Conservation (phyloP, 2,888 invertebrate species). For the Mythimna lalbum region DNA sequence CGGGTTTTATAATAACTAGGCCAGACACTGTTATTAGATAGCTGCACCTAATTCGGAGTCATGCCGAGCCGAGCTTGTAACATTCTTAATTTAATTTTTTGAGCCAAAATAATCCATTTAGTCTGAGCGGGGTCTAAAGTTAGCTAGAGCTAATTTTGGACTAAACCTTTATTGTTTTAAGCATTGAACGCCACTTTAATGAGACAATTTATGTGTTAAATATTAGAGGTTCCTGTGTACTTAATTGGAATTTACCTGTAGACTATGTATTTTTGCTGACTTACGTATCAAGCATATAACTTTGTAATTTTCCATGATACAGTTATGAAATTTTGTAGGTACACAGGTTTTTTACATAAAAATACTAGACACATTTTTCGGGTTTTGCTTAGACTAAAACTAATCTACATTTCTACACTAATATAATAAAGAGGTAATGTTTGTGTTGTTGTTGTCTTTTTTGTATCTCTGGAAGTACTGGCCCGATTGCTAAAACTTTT, state of each 20-base stretch:
- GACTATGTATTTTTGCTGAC: too few relatives aligned
- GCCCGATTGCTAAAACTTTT: too few relatives aligned
- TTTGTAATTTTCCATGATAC: too few relatives aligned
- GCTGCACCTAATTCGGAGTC: slow-evolving; percentile 30
- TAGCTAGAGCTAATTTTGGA: neutral
- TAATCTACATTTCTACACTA: too few relatives aligned
- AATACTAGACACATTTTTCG: too few relatives aligned
- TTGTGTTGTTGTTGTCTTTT: too few relatives aligned
- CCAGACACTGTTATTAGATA: slow-evolving; percentile 34
- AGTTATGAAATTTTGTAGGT: too few relatives aligned
- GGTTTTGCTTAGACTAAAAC: too few relatives aligned
- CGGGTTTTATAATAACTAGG: slow-evolving; percentile 41
- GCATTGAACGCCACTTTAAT: neutral
- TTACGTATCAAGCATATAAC: too few relatives aligned
- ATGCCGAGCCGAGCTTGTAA: slow-evolving; percentile 19
- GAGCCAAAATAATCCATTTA: slow-evolving; percentile 17
- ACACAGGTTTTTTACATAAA: too few relatives aligned
- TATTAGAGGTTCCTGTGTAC: neutral
- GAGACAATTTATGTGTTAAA: neutral
- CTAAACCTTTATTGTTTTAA: slow-evolving; percentile 12
- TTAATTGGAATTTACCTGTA: neutral
- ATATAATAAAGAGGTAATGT: too few relatives aligned
- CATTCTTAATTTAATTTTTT: slow-evolving; percentile 35
- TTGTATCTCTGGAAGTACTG: too few relatives aligned
- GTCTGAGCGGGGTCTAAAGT: slow-evolving; percentile 4